Evolutionary conservation across 2,113 vertebrate genomes (phyloP).

Genomic region (Eublepharis macularius): DNA sequence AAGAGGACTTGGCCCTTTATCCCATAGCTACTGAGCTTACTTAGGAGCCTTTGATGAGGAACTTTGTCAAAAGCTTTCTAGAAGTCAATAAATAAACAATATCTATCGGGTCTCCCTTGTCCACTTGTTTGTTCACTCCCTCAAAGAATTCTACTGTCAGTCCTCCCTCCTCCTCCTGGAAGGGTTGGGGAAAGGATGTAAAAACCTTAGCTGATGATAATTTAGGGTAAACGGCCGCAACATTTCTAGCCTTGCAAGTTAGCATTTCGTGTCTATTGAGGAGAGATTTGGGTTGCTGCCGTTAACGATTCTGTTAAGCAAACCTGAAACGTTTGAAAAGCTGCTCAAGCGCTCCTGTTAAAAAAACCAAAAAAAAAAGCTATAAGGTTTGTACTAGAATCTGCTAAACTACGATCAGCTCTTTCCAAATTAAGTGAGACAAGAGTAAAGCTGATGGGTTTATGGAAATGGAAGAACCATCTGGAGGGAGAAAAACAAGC

Average conservation of each 20-base stretch:
- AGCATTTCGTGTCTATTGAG: conserved; percentile 47
- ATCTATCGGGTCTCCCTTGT: too few species aligned
- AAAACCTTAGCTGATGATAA: conserved; percentile 59
- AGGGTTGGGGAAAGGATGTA: conserved; percentile 46
- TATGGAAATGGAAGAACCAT: conserved; percentile 69
- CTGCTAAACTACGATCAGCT: conserved; percentile 44
- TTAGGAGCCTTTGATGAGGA: too few species aligned
- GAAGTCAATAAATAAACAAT: too few species aligned
- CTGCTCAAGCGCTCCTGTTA: conserved; percentile 55
- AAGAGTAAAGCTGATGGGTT: conserved; percentile 66
- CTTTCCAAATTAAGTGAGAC: conserved; percentile 65
- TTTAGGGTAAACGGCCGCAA: conserved; percentile 49
- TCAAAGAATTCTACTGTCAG: conserved; percentile 8
- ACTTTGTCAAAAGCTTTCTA: too few species aligned
- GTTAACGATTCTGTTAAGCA: conserved; percentile 62
- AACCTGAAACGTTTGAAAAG: conserved; percentile 68
- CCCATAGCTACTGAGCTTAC: too few species aligned
- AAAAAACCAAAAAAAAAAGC: too few species aligned
- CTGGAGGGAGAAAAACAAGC: conserved; percentile 60
- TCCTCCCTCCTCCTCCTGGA: conserved; percentile 13
- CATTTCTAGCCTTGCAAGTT: conserved; percentile 49
- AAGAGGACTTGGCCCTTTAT: too few species aligned
- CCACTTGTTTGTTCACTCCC: too few species aligned
- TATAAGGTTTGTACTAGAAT: conserved; percentile 54
- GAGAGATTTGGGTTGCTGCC: conserved; percentile 43